These are phyloP conservation scores for Pammene fasciana DNA, from an alignment of 2,888 invertebrate genomes.

Conservation along the genomic window DNA sequence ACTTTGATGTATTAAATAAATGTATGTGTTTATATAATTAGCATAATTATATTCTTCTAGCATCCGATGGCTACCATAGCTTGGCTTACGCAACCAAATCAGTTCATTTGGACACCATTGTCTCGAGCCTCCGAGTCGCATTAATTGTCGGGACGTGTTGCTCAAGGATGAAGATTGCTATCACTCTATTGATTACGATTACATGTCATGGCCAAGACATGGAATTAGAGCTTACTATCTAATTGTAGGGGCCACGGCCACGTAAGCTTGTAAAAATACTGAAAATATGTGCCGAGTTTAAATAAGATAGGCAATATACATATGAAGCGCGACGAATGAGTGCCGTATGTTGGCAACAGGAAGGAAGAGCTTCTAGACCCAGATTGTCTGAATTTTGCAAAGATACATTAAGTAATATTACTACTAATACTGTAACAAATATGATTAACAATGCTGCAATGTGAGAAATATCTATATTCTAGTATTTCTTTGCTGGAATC, in stretches of 20 bases:
- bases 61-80: constrained; percentile 18
- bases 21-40: not conserved
- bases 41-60: not conserved
- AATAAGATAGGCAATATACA: not conserved
- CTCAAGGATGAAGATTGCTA: constrained; percentile 58
- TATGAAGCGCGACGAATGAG: not conserved
- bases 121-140: constrained; percentile 55
- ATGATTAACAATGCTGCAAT: too few relatives aligned
- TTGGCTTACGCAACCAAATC: constrained; percentile 51
- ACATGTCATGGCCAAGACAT: constrained; percentile 41
- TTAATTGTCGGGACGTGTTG: constrained; percentile 45
- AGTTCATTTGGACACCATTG: constrained; percentile 73
- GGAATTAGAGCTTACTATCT: constrained; percentile 31
- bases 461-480: too few relatives aligned
- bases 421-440: too few relatives aligned
- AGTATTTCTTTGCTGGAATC: too few relatives aligned
- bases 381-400: not conserved
- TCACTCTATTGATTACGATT: constrained; percentile 45
- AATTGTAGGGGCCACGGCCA: constrained; percentile 28
- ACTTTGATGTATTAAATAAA: too few relatives aligned
- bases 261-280: constrained; percentile 9
- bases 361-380: not conserved
- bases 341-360: not conserved
- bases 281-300: not conserved
- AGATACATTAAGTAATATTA: too few relatives aligned